Evolutionary conservation across 2,113 vertebrate species (phyloP).

Genomic region (Echinops telfairi): DNA sequence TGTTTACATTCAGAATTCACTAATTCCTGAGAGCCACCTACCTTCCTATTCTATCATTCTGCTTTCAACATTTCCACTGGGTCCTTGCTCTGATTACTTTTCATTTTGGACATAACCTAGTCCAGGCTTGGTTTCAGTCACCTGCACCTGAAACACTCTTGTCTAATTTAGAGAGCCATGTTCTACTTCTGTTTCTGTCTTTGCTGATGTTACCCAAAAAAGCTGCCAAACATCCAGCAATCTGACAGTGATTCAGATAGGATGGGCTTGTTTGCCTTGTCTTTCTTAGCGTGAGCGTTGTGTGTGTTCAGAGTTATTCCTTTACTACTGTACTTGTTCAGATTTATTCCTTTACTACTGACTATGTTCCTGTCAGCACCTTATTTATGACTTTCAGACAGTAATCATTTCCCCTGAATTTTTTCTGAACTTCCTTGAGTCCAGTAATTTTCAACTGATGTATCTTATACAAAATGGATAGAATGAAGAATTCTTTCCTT

Average conservation of each 20-base stretch:
- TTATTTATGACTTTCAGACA: not conserved
- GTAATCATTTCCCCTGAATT: slow-evolving; percentile 2
- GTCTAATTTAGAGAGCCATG: not conserved
- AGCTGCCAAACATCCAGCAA: not conserved
- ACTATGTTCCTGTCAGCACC: not conserved
- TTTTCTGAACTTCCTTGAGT: not conserved
- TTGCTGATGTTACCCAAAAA: not conserved
- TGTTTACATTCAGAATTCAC: not conserved
- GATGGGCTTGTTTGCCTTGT: not conserved
- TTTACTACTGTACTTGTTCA: not conserved
- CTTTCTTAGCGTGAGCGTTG: not conserved
- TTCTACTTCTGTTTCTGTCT: slow-evolving; percentile 17
- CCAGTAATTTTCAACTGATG: not conserved
- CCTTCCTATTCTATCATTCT: not conserved
- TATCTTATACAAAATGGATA: not conserved
- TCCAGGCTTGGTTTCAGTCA: not conserved
- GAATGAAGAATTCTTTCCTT: not conserved
- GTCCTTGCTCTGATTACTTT: not conserved
- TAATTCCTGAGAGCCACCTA: not conserved
- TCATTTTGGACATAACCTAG: not conserved
- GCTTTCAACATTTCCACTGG: not conserved
- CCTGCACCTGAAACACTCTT: slow-evolving; percentile 14
- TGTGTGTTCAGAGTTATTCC: not conserved
- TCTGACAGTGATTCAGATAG: not conserved
- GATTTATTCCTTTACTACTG: not conserved